phyloP scores from a whole-genome alignment of 2,797 vertebrate genomes.

The Mico argentatus region DNA sequence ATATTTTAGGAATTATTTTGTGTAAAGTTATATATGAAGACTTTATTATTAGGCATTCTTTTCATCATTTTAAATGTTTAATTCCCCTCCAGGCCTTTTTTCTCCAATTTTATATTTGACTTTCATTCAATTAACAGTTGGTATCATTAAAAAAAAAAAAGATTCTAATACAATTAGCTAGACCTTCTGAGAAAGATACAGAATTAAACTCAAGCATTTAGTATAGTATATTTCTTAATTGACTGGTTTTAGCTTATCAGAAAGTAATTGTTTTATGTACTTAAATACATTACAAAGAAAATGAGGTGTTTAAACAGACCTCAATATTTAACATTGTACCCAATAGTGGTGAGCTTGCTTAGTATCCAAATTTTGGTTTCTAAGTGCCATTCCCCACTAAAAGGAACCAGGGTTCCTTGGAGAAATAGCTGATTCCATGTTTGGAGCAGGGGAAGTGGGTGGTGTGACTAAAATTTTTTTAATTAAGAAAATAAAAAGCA shows the following conservation, averaged over 20 bases:
- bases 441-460: not conserved
- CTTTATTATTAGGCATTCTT: conserved; percentile 13
- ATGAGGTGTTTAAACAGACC: not conserved
- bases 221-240: not conserved
- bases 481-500: not conserved
- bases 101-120: not conserved
- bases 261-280: conserved; percentile 1
- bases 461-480: not conserved
- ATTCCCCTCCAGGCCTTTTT: not conserved
- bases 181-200: not conserved
- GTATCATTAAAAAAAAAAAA: conserved; percentile 4
- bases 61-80: not conserved
- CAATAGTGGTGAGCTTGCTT: not conserved
- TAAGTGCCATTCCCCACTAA: not conserved
- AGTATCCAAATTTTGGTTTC: conserved; percentile 20
- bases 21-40: not conserved
- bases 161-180: not conserved
- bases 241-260: conserved; percentile 18
- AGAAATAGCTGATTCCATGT: conserved; percentile 5
- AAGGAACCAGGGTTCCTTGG: not conserved
- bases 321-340: not conserved
- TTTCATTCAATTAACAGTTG: not conserved
- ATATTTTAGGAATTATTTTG: conserved; percentile 7
- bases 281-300: conserved; percentile 31
- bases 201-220: not conserved